Base-by-base conservation (phyloP, 1,140 invertebrate species). In the Adoxophyes honmai region DNA sequence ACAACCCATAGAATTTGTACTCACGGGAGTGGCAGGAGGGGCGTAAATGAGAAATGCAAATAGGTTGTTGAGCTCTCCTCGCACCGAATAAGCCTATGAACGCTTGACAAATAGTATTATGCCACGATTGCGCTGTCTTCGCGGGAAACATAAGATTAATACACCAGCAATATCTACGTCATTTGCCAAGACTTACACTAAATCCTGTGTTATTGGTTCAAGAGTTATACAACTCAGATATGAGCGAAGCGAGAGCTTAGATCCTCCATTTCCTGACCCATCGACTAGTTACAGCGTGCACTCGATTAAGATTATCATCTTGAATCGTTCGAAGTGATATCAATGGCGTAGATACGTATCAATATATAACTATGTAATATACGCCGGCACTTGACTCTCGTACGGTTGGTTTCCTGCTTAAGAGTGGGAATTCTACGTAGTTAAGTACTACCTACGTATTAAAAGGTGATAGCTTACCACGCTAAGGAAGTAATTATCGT, bases 31-130 rank as follows among this genome's bases (percentile, higher is more conserved):
- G 54, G 66, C 66, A 68, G 66, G 70, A 73, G 79, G 75, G 72
- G 68, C 65, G 75, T 71, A 82, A 80, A 82, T 82, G 72, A 82
- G 77, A 80, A 80, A 77, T 80, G 75, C 73, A 82, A 82, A 82
- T 82, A 74, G 67, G 68, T 65, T 73, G 66, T 71, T 70, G 72
- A 78, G 70, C 59, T 70, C 52, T 60, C 64, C 65, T 52, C 58
- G 62, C 67, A 57, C 56, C 60, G 62, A 73, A 71, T 75, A 75
- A 78, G 67, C 69, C 71, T 62, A 72, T 69, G 67, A 78, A 66
- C 63, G 68, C 63, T 70, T 73, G 70, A 80, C 75, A 80, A 80
- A 80, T 77, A 73, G 64, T 59, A 70, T 77, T 79, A 72, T 60
- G 55, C 62, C 62, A 66, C 65, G 70, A 72, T 76, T 77, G 60